Evolutionary conservation across 2,888 invertebrate genomes (phyloP).

Genomic region (Trachelus tabidus): DNA sequence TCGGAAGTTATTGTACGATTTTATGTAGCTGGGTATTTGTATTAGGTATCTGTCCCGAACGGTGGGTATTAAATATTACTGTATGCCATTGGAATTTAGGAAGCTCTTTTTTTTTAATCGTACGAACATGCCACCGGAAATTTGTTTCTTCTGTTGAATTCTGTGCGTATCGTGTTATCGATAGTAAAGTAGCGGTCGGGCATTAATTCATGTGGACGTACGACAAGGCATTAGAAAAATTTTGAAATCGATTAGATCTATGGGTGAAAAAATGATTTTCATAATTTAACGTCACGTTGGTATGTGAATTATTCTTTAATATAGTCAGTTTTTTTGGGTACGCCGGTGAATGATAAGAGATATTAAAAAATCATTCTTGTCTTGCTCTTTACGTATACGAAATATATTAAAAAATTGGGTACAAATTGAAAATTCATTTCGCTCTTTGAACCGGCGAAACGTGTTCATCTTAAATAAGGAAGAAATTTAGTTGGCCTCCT

Average conservation of each 20-base stretch:
- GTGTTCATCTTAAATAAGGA: not conserved
- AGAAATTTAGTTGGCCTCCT: not conserved
- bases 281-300: not conserved
- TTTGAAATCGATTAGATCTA: not conserved
- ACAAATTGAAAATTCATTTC: not conserved
- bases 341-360: not conserved
- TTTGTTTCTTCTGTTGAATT: not conserved
- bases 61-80: not conserved
- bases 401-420: not conserved
- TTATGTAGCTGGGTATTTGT: not conserved
- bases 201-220: not conserved
- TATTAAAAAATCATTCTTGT: not conserved
- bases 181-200: not conserved
- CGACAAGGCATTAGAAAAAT: not conserved
- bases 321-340: not conserved
- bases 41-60: not conserved
- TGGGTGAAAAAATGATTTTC: not conserved
- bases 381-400: not conserved
- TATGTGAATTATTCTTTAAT: not conserved
- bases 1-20: not conserved
- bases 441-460: not conserved
- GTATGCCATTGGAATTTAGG: not conserved
- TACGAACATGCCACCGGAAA: not conserved
- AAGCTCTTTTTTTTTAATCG: not conserved
- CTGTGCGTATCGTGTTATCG: not conserved